Conservation (phyloP, 2,797 vertebrate species). For the Enteromius mattozi region DNA sequence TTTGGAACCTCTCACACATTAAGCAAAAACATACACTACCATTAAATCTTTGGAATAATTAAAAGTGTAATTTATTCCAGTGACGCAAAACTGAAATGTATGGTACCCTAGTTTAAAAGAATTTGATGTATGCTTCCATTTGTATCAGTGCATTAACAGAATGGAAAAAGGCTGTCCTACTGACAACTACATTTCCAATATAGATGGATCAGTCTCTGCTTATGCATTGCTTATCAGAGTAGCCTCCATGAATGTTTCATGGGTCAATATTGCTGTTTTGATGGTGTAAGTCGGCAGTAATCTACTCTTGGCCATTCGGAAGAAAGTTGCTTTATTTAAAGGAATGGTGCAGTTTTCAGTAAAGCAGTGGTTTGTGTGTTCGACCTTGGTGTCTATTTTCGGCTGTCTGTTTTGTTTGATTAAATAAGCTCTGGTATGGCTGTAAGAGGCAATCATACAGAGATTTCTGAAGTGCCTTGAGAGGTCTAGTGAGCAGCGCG, state of each 20-base stretch:
- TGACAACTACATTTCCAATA: constrained; percentile 71
- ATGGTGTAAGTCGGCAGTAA: constrained; percentile 65
- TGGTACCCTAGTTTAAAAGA: constrained; percentile 69
- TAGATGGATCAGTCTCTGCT: constrained; percentile 68
- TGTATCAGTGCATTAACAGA: constrained; percentile 51
- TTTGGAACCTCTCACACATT: neutral
- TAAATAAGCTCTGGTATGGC: constrained; percentile 65
- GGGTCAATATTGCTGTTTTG: constrained; percentile 66
- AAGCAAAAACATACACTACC: neutral
- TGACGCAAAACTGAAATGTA: constrained; percentile 62
- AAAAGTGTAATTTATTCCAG: neutral
- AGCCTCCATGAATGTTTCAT: constrained; percentile 76
- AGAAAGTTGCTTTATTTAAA: constrained; percentile 65
- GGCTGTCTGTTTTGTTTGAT: constrained; percentile 65
- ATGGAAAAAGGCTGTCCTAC: constrained; percentile 69
- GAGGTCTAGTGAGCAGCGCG: constrained; percentile 39
- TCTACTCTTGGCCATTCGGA: constrained; percentile 58
- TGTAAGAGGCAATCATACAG: constrained; percentile 58
- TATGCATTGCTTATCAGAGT: constrained; percentile 70
- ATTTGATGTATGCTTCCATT: constrained; percentile 49
- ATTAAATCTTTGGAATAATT: neutral
- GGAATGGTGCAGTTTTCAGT: constrained; percentile 38
- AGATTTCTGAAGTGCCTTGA: constrained; percentile 49
- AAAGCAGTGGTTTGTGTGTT: constrained; percentile 40
- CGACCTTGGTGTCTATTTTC: constrained; percentile 56